Percentiles rank a stretch among this genome's conserved stretches.
phyloP scores from a whole-genome alignment of 2,888 invertebrate genomes.

The Standfussiana lucernea region DNA sequence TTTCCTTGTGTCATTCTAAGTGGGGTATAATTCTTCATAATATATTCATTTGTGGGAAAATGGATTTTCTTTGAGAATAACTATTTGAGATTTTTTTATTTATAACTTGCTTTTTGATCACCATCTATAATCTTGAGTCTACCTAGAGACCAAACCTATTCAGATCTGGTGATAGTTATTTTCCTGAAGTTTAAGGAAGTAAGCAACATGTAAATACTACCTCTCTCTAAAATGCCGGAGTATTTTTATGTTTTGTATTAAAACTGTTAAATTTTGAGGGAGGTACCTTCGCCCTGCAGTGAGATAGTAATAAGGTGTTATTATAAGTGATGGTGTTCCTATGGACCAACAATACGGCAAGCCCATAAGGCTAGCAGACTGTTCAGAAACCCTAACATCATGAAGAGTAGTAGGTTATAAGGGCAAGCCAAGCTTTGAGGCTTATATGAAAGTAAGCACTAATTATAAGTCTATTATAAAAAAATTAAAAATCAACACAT shows the following conservation, averaged over 20 bases:
- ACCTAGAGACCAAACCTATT: background rate
- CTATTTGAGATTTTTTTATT: background rate
- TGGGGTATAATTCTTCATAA: conserved; percentile 8
- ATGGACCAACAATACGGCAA: background rate
- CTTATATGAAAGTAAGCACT: background rate
- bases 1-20: conserved; percentile 45
- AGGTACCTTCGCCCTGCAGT: background rate
- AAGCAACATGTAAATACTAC: background rate
- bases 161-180: background rate
- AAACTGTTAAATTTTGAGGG: background rate
- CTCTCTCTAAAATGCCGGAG: background rate
- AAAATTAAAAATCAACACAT: background rate
- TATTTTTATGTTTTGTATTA: too few relatives aligned
- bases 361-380: background rate
- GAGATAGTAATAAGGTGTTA: background rate
- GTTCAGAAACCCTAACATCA: background rate
- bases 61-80: background rate
- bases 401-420: background rate
- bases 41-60: conserved; percentile 11
- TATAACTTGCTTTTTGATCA: background rate
- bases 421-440: background rate
- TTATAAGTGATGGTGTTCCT: background rate
- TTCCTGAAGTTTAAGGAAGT: background rate
- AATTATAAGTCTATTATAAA: background rate
- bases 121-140: background rate